Evolutionary conservation across 1,140 invertebrate genomes (phyloP).

Genomic region (Euglossa dilemma): DNA sequence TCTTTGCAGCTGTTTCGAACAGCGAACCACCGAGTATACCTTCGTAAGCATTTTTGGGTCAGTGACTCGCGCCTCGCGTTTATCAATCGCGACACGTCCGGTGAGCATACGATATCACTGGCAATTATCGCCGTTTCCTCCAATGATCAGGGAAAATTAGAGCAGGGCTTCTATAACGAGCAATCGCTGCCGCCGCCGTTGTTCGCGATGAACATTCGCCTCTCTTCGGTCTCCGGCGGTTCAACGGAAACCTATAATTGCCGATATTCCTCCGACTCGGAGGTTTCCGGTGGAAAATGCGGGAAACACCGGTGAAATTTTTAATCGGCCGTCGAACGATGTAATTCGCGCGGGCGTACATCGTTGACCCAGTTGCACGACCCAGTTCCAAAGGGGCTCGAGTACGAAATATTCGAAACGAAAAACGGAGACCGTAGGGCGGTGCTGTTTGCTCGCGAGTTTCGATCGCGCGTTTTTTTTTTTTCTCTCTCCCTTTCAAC

Average conservation of each 20-base stretch:
- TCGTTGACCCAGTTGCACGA: conserved; percentile 30
- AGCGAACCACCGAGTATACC: background rate
- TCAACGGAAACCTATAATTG: background rate
- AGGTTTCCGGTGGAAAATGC: background rate
- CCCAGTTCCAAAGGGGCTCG: background rate
- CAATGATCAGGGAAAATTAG: background rate
- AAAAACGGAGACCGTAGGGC: conserved; percentile 31
- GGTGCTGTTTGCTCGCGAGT: background rate
- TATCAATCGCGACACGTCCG: background rate
- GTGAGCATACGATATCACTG: conserved; percentile 1
- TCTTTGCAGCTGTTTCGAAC: conserved; percentile 47
- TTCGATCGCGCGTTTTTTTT: background rate
- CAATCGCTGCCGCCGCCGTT: conserved; percentile 66
- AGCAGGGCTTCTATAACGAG: conserved; percentile 8
- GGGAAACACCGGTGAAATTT: background rate
- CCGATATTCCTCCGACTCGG: too few relatives aligned
- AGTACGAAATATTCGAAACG: background rate
- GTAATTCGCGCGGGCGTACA: background rate
- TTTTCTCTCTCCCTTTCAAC: conserved; percentile 3
- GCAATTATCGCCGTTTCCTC: conserved; percentile 22
- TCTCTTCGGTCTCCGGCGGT: conserved; percentile 32
- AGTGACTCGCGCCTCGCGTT: conserved; percentile 2
- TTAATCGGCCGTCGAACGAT: background rate
- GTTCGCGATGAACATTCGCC: conserved; percentile 18
- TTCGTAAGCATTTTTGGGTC: conserved; percentile 6